Evolutionary conservation across 2,888 invertebrate genomes (phyloP).

Genomic region (Mesochorus sp.): DNA sequence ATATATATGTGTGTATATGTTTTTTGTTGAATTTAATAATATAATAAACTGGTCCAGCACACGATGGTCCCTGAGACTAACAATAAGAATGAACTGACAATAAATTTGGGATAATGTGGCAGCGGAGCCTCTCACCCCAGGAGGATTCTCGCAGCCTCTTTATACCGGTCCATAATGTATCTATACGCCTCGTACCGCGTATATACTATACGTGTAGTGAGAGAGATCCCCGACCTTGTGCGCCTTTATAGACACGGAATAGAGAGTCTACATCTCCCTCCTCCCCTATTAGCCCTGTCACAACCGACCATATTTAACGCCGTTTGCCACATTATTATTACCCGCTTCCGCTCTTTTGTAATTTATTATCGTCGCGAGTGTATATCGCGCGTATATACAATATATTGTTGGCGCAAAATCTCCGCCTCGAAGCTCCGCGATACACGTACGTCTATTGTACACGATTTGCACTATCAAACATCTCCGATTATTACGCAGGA

Average conservation of each 20-base stretch:
- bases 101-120: slow-evolving; percentile 61
- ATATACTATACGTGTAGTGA: slow-evolving; percentile 34
- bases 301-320: slow-evolving; percentile 71
- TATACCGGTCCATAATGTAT: slow-evolving; percentile 35
- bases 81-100: slow-evolving; percentile 62
- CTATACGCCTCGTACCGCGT: slow-evolving; percentile 14
- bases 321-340: slow-evolving; percentile 72
- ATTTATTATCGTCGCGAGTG: slow-evolving; percentile 63
- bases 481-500: too few species aligned
- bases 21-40: slow-evolving; percentile 15
- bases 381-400: neutral
- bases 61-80: slow-evolving; percentile 16
- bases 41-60: slow-evolving; percentile 6
- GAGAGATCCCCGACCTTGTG: slow-evolving; percentile 53
- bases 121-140: slow-evolving; percentile 51
- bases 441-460: neutral
- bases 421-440: slow-evolving; percentile 47
- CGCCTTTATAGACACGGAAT: slow-evolving; percentile 56
- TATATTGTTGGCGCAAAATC: slow-evolving; percentile 35
- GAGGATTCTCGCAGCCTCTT: slow-evolving; percentile 42
- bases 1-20: too few species aligned
- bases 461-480: too few species aligned
- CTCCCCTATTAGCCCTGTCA: slow-evolving; percentile 69
- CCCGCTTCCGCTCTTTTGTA: slow-evolving; percentile 66
- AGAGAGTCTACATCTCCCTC: slow-evolving; percentile 56